Evolutionary conservation across 2,888 invertebrate species (phyloP).

Genomic region (Polymixis lichenea): DNA sequence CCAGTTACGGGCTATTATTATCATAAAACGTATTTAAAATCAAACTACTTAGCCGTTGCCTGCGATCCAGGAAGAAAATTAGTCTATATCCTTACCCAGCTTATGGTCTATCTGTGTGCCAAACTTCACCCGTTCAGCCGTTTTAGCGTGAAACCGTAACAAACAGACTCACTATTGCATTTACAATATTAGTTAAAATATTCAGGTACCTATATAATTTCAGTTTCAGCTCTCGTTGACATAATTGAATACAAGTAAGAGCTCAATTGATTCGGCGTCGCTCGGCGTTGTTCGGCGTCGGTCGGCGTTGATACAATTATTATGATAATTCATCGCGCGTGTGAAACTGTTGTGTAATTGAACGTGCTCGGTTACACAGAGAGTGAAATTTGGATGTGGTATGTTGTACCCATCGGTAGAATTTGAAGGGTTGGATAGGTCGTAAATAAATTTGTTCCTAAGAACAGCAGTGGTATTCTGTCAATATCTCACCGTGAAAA

Average conservation of each 20-base stretch:
- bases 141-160: background rate
- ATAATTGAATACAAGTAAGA: constrained; percentile 61
- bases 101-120: too few relatives aligned
- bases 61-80: background rate
- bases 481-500: too few relatives aligned
- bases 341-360: constrained; percentile 67
- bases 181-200: background rate
- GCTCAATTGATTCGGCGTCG: constrained; percentile 64
- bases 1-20: too few relatives aligned
- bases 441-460: too few relatives aligned
- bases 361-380: constrained; percentile 31
- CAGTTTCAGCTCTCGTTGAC: constrained; percentile 24
- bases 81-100: background rate
- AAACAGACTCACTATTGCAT: background rate
- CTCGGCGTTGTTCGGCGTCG: constrained; percentile 56
- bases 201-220: constrained; percentile 21
- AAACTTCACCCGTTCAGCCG: background rate
- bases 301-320: constrained; percentile 72
- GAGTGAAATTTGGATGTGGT: constrained; percentile 51
- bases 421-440: background rate
- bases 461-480: too few relatives aligned
- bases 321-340: constrained; percentile 75
- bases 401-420: constrained; percentile 9
- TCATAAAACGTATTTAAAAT: background rate
- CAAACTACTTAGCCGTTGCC: too few relatives aligned